A percentile compares a stretch with the other conserved stretches of the same genome.
These are phyloP conservation scores for Trachymyrmex cornetzi DNA, from an alignment of 1,140 invertebrate species.

Conservation along the genomic window DNA sequence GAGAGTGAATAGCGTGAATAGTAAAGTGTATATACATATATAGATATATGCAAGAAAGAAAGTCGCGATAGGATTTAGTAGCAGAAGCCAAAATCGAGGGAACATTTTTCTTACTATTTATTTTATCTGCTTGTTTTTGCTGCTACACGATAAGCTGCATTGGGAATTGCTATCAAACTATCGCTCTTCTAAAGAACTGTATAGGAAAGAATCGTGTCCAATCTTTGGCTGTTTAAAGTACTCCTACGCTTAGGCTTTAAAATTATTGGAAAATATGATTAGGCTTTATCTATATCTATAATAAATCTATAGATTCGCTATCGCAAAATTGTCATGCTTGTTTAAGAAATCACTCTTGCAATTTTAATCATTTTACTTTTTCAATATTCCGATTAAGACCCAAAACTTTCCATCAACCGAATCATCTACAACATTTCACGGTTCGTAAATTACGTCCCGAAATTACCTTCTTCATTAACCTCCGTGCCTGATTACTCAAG, in stretches of 20 bases:
- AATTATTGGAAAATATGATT: background rate
- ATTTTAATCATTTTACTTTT: conserved; percentile 21
- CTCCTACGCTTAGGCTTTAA: background rate
- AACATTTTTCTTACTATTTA: conserved; percentile 45
- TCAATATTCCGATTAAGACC: conserved; percentile 32
- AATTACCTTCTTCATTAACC: conserved; percentile 69
- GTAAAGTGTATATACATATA: conserved; percentile 7
- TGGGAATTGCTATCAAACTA: conserved; percentile 20
- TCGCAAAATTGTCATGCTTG: conserved; percentile 3
- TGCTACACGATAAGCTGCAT: conserved; percentile 29
- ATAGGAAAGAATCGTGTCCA: conserved; percentile 17
- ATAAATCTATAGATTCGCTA: background rate
- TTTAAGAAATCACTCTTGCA: background rate
- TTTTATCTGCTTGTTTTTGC: conserved; percentile 43
- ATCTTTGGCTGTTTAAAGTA: conserved; percentile 25
- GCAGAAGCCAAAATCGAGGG: background rate
- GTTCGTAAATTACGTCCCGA: conserved; percentile 42
- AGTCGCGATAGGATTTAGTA: conserved; percentile 30
- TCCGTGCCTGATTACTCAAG: conserved; percentile 50
- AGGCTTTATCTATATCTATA: background rate
- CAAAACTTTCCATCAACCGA: conserved; percentile 7
- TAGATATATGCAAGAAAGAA: conserved; percentile 5
- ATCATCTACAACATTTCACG: conserved; percentile 38
- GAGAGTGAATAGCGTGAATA: background rate
- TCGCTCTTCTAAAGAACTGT: conserved; percentile 28